Percentiles rank a stretch among this genome's conserved stretches.
phyloP scores from a whole-genome alignment of 2,888 invertebrate genomes.

The Synergus japonicus region DNA sequence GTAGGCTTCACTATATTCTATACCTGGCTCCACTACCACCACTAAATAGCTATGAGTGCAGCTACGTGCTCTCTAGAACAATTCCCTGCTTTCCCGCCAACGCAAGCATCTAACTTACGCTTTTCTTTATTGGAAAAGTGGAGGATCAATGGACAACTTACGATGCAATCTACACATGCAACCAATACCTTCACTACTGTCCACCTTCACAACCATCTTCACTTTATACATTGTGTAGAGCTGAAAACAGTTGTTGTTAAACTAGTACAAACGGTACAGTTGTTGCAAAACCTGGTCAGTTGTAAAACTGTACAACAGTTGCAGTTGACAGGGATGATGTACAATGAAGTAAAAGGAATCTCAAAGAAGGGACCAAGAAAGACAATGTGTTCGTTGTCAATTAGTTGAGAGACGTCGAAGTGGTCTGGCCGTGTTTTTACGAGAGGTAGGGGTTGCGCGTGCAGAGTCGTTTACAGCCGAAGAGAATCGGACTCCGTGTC shows the following conservation, averaged over 20 bases:
- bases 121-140: not conserved
- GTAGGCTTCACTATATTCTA: slow-evolving; percentile 41
- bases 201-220: no score
- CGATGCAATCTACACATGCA: no score
- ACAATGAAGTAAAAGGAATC: slow-evolving; percentile 12
- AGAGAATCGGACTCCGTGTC: slow-evolving; percentile 67
- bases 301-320: no score
- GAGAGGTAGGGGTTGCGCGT: slow-evolving; percentile 55
- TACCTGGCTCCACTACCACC: not conserved
- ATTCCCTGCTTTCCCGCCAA: not conserved
- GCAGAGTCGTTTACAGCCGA: slow-evolving; percentile 67
- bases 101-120: not conserved
- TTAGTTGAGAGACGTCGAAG: slow-evolving; percentile 62
- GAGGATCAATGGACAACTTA: no score
- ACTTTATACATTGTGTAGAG: no score
- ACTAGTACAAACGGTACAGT: no score
- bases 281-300: no score
- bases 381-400: slow-evolving; percentile 73
- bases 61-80: not conserved
- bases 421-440: slow-evolving; percentile 57
- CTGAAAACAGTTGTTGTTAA: no score
- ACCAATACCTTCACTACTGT: no score
- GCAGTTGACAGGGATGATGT: not conserved
- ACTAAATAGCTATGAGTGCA: not conserved
- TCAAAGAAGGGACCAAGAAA: slow-evolving; percentile 48